A percentile compares a stretch with the other conserved stretches of the same genome.
Evolutionary conservation across 1,140 invertebrate genomes (phyloP).

Genomic region (Lepidurus packardi): DNA sequence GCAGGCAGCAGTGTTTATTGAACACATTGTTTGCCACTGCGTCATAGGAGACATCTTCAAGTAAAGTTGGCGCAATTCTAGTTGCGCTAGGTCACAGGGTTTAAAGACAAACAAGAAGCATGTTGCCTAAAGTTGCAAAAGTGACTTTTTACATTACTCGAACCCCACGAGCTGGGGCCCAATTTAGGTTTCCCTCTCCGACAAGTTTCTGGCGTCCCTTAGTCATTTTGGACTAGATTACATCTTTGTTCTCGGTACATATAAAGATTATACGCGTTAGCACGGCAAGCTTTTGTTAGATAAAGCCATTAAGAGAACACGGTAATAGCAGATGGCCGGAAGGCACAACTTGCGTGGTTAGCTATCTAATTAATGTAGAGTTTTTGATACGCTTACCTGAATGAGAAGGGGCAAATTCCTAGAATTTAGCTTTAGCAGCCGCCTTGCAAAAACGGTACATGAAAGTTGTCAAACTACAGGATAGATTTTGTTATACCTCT

Average conservation of each 20-base stretch:
- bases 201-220: background rate
- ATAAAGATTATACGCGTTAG: background rate
- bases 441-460: too few species aligned
- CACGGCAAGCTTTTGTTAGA: background rate
- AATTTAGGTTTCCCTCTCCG: background rate
- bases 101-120: conserved; percentile 16
- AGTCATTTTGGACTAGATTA: background rate
- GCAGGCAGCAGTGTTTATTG: background rate
- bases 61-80: background rate
- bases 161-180: background rate
- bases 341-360: background rate
- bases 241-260: background rate
- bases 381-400: background rate
- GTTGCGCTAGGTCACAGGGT: background rate
- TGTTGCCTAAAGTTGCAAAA: conserved; percentile 3
- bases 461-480: too few species aligned
- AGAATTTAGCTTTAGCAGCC: too few species aligned
- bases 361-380: conserved; percentile 12
- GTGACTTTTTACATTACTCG: background rate
- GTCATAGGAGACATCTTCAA: conserved; percentile 5
- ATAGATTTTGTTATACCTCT: too few species aligned
- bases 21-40: background rate
- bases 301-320: background rate
- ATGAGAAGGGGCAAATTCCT: background rate
- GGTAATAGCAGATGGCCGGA: background rate